Evolutionary conservation across 2,797 vertebrate genomes (phyloP), one percentile per base, ranked within the genome.

Genomic region (Lithobates sylvaticus): DNA sequence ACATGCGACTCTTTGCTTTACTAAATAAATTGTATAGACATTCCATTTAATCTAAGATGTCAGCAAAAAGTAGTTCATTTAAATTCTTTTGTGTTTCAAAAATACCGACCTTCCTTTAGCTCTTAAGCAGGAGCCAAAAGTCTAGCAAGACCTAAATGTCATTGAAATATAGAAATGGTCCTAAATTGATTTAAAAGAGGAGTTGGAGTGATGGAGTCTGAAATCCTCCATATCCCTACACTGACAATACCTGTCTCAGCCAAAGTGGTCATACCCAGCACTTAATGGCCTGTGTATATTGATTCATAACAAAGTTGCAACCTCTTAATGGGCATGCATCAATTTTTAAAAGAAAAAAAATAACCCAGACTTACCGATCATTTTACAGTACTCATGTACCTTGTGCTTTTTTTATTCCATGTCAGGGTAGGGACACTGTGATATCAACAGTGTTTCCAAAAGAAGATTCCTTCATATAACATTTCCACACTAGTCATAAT

Each of bases 401-500:
- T 39, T 27, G 44, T 18, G 42, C 1, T 44, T 65, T 15, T 26
- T 54, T 50, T 32, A 7, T 88, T 64, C 80, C 71, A 71, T 84
- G 67, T 86, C 67, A 89, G 86, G 58, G 86, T 84, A 69, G 85
- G 83, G 54, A 81, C 90, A 88, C 76, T 88, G 84, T 91, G 89
- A 90, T 89, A 90, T 72, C 89, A 90, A 81, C 87, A 89, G 88
- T 88, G 88, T 88, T 91, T 89, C 86, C 89, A 75, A 90, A 90
- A 89, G 88, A 88, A 89, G 85, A 83, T 88, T 89, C 86, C 88
- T 92, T 91, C 92, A 90, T 89, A 72, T 89, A 91, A 90, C 88
- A 78, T 91, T 92, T 93, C 88, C 88, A 89, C 88, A 91, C 89
- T 78, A 89, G 81, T 83, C 88, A 85, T 85, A 91, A 90, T 91